Evolutionary conservation across 2,888 invertebrate genomes (phyloP).

Genomic region (Hypsopygia costalis): DNA sequence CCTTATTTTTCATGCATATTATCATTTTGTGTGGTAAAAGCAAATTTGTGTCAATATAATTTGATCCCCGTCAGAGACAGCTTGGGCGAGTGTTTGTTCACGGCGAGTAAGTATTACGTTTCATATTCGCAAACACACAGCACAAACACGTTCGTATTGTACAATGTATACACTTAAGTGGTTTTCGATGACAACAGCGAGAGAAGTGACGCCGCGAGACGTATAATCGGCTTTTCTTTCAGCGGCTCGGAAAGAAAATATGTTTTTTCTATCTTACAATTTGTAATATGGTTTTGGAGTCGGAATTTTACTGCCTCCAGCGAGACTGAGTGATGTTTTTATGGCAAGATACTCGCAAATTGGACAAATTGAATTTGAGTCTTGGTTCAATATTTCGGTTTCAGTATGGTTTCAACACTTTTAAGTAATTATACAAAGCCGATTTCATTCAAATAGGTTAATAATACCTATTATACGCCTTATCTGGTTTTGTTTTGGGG

Average conservation of each 20-base stretch:
- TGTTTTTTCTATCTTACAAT: slow-evolving; percentile 36
- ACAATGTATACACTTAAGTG: slow-evolving; percentile 29
- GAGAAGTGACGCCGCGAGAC: slow-evolving; percentile 17
- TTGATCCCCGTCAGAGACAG: neutral
- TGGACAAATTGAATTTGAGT: slow-evolving; percentile 45
- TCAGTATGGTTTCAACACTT: too few species aligned
- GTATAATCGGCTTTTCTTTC: slow-evolving; percentile 47
- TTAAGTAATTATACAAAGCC: too few species aligned
- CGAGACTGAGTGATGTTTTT: slow-evolving; percentile 39
- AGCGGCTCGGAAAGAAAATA: slow-evolving; percentile 26
- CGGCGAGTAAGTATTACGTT: slow-evolving; percentile 6
- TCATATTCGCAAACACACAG: slow-evolving; percentile 9
- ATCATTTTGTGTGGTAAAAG: slow-evolving; percentile 1
- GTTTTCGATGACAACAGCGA: slow-evolving; percentile 24
- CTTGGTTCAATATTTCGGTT: slow-evolving; percentile 41
- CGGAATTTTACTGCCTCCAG: slow-evolving; percentile 34
- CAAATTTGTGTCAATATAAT: slow-evolving; percentile 3
- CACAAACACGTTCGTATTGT: slow-evolving; percentile 14
- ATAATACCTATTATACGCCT: too few species aligned
- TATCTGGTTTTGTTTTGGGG: too few species aligned
- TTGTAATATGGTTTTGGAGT: slow-evolving; percentile 42
- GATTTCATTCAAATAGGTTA: too few species aligned
- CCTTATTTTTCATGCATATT: neutral
- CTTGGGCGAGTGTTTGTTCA: slow-evolving; percentile 1
- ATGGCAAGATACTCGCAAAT: slow-evolving; percentile 40